These are phyloP conservation scores for Coryphaenoides rupestris DNA, from an alignment of 2,113 vertebrate species.

Conservation along the genomic window DNA sequence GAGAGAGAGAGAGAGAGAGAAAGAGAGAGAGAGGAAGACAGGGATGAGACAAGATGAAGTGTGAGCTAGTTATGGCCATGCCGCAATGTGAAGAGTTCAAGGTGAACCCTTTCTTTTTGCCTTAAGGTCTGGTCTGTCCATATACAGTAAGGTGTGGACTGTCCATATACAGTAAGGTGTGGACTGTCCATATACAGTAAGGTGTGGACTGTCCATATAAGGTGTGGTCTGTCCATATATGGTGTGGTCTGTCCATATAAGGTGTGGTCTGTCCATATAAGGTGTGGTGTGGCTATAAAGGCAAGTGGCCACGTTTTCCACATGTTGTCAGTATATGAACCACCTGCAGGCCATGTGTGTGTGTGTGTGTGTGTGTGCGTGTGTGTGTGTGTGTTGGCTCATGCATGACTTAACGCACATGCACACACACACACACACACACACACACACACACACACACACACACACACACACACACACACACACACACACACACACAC, in stretches of 20 bases:
- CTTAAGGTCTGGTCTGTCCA: not conserved
- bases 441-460: not conserved
- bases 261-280: too few relatives aligned
- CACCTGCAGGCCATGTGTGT: not conserved
- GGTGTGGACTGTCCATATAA: too few relatives aligned
- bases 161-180: slow-evolving; percentile 6
- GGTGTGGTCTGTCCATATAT: not conserved
- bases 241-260: too few relatives aligned
- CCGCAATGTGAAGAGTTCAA: slow-evolving; percentile 14
- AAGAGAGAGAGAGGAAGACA: not conserved
- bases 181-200: slow-evolving; percentile 2
- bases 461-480: slow-evolving; percentile 3
- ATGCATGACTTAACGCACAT: not conserved
- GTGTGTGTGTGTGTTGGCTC: not conserved
- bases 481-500: not conserved
- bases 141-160: not conserved
- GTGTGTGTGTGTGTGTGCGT: not conserved
- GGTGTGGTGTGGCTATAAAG: too few relatives aligned
- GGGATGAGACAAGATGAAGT: slow-evolving; percentile 18
- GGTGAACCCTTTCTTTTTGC: slow-evolving; percentile 8
- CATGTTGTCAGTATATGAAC: not conserved
- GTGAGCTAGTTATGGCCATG: slow-evolving; percentile 29
- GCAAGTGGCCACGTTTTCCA: too few relatives aligned
- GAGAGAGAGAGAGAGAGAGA: not conserved
- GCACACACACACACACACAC: not conserved